Percentiles rank a stretch among this genome's conserved stretches.
phyloP scores from a whole-genome alignment of 2,113 vertebrate species.

The Cephalopterus ornatus region DNA sequence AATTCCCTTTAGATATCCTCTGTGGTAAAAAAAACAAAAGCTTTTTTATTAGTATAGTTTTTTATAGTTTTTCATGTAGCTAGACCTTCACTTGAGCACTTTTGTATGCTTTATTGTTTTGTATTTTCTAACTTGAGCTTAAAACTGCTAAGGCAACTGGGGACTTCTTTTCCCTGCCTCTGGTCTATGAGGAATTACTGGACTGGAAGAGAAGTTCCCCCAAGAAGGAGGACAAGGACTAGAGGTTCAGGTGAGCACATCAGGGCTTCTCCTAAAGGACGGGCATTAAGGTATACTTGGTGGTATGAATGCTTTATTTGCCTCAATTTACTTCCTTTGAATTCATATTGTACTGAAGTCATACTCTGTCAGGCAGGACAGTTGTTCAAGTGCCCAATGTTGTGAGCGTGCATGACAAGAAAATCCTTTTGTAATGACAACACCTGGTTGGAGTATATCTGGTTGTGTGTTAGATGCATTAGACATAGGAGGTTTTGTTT shows the following conservation, averaged over 20 bases:
- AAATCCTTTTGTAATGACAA: background rate
- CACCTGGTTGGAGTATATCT: background rate
- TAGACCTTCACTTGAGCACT: background rate
- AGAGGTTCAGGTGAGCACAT: background rate
- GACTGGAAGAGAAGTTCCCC: background rate
- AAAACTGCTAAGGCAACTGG: background rate
- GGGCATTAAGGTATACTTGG: background rate
- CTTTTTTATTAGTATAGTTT: background rate
- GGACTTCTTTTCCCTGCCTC: background rate
- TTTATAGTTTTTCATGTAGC: background rate
- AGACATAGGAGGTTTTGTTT: background rate
- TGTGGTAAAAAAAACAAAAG: background rate
- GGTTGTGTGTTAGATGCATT: background rate
- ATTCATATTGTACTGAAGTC: background rate
- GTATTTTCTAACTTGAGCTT: background rate
- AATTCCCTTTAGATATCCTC: background rate
- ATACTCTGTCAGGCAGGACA: background rate
- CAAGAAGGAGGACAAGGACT: background rate
- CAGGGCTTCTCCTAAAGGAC: background rate
- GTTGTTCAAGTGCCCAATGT: background rate
- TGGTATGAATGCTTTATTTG: background rate
- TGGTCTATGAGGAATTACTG: background rate
- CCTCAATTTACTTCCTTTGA: background rate
- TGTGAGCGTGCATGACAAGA: accelerated
- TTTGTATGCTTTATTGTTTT: background rate